Percentiles rank a stretch among this genome's conserved stretches.
phyloP scores from a whole-genome alignment of 2,797 vertebrate species.

The Pseudocheirus occidentalis region DNA sequence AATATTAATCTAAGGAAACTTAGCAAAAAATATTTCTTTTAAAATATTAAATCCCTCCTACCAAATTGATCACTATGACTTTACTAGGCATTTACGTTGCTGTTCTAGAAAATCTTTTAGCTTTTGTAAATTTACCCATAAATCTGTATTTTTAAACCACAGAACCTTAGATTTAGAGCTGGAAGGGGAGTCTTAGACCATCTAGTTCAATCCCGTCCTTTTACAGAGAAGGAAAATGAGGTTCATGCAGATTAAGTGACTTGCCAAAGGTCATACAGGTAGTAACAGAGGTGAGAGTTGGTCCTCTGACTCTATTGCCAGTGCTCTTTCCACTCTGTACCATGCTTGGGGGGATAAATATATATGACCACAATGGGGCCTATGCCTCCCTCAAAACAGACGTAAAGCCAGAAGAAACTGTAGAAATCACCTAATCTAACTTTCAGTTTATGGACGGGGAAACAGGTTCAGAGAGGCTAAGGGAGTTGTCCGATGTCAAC shows the following conservation, averaged over 20 bases:
- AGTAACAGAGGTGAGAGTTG: neutral
- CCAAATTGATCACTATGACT: neutral
- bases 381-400: neutral
- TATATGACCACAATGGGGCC: neutral
- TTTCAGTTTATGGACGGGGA: neutral
- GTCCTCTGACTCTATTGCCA: neutral
- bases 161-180: neutral
- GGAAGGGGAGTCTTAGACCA: neutral
- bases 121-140: neutral
- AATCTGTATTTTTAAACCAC: neutral
- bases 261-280: neutral
- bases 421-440: neutral
- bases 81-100: neutral
- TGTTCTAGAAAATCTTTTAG: neutral
- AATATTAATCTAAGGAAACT: slow-evolving; percentile 17
- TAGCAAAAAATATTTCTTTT: neutral
- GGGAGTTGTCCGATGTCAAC: neutral
- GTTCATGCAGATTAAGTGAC: neutral
- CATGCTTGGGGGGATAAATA: neutral
- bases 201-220: neutral
- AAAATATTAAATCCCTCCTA: neutral
- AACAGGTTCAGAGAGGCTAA: neutral
- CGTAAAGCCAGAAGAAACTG: neutral
- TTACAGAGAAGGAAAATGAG: neutral
- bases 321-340: neutral